Evolutionary conservation across 2,113 vertebrate species (phyloP).

Genomic region (Neotoma lepida): DNA sequence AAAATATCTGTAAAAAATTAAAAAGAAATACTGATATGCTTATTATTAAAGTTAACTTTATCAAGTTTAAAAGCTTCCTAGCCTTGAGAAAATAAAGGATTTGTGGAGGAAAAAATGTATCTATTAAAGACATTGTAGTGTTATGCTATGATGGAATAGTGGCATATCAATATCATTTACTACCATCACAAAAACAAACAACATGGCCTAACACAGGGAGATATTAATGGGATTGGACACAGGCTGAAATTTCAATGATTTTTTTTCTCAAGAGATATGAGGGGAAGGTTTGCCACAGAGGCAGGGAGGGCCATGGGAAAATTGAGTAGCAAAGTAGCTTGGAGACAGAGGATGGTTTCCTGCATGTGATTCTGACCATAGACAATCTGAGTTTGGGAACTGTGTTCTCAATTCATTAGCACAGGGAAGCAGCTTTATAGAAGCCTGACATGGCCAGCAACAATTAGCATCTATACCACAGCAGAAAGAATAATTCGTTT

Average conservation of each 20-base stretch:
- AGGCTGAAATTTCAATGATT: background rate
- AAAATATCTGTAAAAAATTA: background rate
- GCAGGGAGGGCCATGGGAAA: background rate
- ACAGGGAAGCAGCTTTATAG: background rate
- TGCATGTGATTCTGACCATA: background rate
- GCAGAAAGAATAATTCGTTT: background rate
- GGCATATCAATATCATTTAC: background rate
- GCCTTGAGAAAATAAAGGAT: background rate
- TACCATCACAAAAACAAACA: background rate
- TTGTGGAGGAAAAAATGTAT: background rate
- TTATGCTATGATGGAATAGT: background rate
- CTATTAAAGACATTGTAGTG: background rate
- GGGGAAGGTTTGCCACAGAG: background rate
- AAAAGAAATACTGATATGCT: background rate
- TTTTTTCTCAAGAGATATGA: background rate
- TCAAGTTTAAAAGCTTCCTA: background rate
- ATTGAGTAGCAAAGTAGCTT: background rate
- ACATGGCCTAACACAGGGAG: background rate
- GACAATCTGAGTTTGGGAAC: constrained; percentile 12
- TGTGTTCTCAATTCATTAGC: constrained; percentile 10
- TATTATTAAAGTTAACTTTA: constrained; percentile 36
- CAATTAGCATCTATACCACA: background rate
- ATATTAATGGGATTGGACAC: background rate
- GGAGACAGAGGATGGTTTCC: background rate
- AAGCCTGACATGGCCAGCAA: background rate